Base-by-base conservation (phyloP, 2,797 vertebrate genomes). In the Sitta carolinensis region DNA sequence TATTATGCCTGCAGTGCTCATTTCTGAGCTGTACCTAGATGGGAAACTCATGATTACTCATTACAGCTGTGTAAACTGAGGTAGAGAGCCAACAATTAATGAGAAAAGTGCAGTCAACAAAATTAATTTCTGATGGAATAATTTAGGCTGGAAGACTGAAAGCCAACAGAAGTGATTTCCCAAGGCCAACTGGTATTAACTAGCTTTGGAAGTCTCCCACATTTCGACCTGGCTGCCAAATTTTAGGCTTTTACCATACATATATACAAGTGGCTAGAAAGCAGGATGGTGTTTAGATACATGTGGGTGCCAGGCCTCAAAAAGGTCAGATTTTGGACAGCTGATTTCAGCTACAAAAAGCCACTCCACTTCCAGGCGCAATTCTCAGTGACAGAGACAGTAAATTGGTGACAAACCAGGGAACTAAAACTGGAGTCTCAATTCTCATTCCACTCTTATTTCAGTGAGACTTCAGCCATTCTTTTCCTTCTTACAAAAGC, bases 1-100 rank as follows among this genome's bases (percentile, higher is more conserved):
- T 72, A 48, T 87, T 42, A 74, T 5, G 5, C 26, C 68, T 45
- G 4, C 18, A 5, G 13, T 90, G 57, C 63, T 84, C 63, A 69
- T 43, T 88, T 66, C 51, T 48, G 59, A 89, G 59, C 38, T 76
- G 32, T 16, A 94, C 66, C 84, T 95, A 64, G 25, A 92, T 9
- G 63, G 69, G 22, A 61, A 90, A 45, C 32, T 66, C 81, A 19
- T 48, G 80, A 90, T 81, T 91, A 55, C 59, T 87, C 77, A 82
- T 78, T 84, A 84, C 63, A 96, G 85, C 76, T 93, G 63, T 57
- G 88, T 90, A 94, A 95, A 95, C 77, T 93, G 83, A 95, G 77
- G 88, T 89, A 91, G 51, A 86, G 42, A 66, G 66, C 51, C 83
- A 91, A 78, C 66, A 59, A 86, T 69, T 81, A 94, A 94, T 36